Evolutionary conservation across 1,140 invertebrate species (phyloP), one percentile per base, ranked within the genome.

Genomic region (Gryon sp.): DNA sequence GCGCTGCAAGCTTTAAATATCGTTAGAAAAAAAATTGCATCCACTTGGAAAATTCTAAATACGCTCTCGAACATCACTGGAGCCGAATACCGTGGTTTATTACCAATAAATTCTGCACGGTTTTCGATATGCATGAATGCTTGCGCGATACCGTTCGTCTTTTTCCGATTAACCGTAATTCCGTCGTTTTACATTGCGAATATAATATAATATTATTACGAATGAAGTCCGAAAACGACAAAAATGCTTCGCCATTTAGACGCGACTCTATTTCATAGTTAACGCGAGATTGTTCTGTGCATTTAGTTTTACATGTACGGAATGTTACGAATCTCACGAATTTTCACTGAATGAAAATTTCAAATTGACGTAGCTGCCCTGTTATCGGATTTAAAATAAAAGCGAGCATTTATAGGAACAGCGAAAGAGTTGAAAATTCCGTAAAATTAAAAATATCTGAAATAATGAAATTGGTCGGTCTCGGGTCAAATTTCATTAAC

Each of bases 21-120:
- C 62, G 72, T 76, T 72, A 66, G 66, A 73, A 72, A 68, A 63
- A 79, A 63, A 72, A 75, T 72, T 68, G 45, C 72, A 75, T 79
- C 62, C 62, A 73, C 72, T 72, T 62, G 66, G 62, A 79, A 75
- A 75, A 75, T 79, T 72, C 77, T 72, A 79, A 79, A 79, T 74
- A 76, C 77, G 77, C 70, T 63, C 53, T 38, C 55, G 72, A 75
- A 75, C 66, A 79, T 72, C 76, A 69, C 26, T 66, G 59, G 28
- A 74, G 70, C 65, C 70, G 70, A 78, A 78, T 78, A 78, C 65
- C 76, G 60, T 65, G 66, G 65, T 77, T 77, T 77, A 77, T 78
- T 78, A 70, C 65, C 76, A 74, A 78, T 74, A 78, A 74, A 78
- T 78, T 78, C 63, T 70, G 69, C 36, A 69, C 76, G 76, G 65